phyloP scores from a whole-genome alignment of 1,140 invertebrate genomes.

The Calycopis cecrops region DNA sequence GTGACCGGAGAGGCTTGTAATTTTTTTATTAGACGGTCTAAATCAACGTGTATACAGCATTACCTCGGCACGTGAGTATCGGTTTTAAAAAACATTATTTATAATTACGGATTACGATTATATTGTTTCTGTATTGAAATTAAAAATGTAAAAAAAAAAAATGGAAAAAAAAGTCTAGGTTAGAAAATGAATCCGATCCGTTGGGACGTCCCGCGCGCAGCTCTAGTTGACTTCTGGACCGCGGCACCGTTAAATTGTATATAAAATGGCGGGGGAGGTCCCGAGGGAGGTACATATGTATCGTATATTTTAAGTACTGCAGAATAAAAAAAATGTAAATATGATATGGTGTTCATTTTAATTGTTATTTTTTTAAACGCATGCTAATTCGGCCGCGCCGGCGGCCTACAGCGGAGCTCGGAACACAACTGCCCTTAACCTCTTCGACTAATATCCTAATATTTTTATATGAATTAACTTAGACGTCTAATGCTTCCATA shows the following conservation, averaged over 20 bases:
- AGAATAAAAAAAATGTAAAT: constrained; percentile 57
- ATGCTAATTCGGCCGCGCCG: constrained; percentile 31
- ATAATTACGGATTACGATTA: constrained; percentile 59
- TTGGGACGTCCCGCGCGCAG: constrained; percentile 24
- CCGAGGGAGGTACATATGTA: constrained; percentile 39
- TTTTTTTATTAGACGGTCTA: constrained; percentile 26
- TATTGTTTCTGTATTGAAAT: constrained; percentile 55
- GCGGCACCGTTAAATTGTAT: constrained; percentile 48
- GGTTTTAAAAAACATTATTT: constrained; percentile 42
- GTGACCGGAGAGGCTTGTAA: constrained; percentile 13
- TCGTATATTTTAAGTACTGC: constrained; percentile 56
- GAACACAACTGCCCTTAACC: constrained; percentile 3
- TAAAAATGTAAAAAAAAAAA: constrained; percentile 47
- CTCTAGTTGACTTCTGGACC: constrained; percentile 18
- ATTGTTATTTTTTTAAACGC: constrained; percentile 59
- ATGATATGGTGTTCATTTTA: constrained; percentile 57
- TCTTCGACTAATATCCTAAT: constrained; percentile 14
- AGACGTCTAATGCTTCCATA: constrained; percentile 14
- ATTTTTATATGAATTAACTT: constrained; percentile 23
- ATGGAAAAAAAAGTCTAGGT: constrained; percentile 41
- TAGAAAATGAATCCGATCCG: constrained; percentile 41
- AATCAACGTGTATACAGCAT: constrained; percentile 14
- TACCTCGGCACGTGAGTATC: constrained; percentile 30
- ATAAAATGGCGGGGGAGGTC: constrained; percentile 35
- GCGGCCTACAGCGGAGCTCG: constrained; percentile 13